Evolutionary conservation across 2,113 vertebrate genomes (phyloP).

Genomic region (Columba livia): DNA sequence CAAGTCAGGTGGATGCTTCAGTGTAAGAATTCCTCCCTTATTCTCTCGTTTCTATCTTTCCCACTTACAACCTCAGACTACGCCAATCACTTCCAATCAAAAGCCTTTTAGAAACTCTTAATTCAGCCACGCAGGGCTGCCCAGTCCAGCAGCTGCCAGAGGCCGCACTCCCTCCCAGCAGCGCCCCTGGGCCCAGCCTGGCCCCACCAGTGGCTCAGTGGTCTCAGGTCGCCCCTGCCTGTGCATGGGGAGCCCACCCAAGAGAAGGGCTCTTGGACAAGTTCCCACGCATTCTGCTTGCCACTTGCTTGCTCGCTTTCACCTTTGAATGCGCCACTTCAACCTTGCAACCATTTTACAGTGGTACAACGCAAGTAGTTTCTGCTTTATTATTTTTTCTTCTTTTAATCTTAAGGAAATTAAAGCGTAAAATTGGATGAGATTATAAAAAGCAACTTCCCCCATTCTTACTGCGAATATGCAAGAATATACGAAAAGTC

Average conservation of each 20-base stretch:
- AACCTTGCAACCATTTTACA: background rate
- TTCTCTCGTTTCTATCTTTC: background rate
- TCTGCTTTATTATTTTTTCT: no score
- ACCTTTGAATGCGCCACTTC: background rate
- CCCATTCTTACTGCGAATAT: background rate
- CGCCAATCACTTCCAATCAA: background rate
- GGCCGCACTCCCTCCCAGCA: fast-evolving
- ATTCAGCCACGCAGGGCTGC: no score
- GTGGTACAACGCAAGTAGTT: background rate
- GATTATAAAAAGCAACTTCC: background rate
- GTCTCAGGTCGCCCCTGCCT: fast-evolving
- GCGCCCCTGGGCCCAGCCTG: background rate
- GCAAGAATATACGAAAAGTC: background rate
- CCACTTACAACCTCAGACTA: background rate
- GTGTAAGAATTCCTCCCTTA: background rate
- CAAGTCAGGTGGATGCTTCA: fast-evolving
- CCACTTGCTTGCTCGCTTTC: background rate
- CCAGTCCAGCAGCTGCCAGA: no score
- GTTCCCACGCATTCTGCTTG: background rate
- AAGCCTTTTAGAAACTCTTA: background rate
- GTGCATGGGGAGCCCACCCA: background rate
- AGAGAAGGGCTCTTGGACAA: background rate
- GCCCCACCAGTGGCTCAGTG: fast-evolving
- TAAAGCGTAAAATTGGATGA: background rate
- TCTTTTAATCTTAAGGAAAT: background rate